phyloP scores from a whole-genome alignment of 1,140 invertebrate species.

The Neodiprion pinetum region DNA sequence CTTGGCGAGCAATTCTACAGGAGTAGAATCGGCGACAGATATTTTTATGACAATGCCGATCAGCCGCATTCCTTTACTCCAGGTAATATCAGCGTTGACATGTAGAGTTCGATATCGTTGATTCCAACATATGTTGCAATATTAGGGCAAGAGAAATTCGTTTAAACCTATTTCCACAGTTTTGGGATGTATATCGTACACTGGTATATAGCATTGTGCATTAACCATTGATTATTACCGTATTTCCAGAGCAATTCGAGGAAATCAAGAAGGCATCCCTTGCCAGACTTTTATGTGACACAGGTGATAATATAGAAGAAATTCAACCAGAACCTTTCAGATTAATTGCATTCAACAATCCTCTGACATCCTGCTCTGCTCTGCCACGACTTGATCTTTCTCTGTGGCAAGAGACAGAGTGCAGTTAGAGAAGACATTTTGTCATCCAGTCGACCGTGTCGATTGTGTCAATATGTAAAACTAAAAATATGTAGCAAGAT shows the following conservation, averaged over 20 bases:
- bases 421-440: not conserved
- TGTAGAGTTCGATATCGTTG: not conserved
- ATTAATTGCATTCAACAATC: conserved; percentile 50
- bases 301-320: conserved; percentile 60
- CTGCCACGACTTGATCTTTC: conserved; percentile 58
- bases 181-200: not conserved
- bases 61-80: conserved; percentile 61
- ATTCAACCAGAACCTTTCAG: conserved; percentile 31
- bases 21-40: conserved; percentile 61
- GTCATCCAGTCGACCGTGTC: conserved; percentile 1
- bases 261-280: conserved; percentile 64
- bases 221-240: conserved; percentile 12
- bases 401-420: conserved; percentile 47
- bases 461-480: too few relatives aligned
- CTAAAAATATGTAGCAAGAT: too few relatives aligned
- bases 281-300: conserved; percentile 67
- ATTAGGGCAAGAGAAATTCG: not conserved
- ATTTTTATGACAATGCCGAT: conserved; percentile 65
- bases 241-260: conserved; percentile 60
- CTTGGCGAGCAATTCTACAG: conserved; percentile 69
- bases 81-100: conserved; percentile 41
- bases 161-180: not conserved
- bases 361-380: conserved; percentile 50
- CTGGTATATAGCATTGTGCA: not conserved
- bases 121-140: conserved; percentile 12